phyloP scores from a whole-genome alignment of 2,113 vertebrate species.

The Willisornis vidua region DNA sequence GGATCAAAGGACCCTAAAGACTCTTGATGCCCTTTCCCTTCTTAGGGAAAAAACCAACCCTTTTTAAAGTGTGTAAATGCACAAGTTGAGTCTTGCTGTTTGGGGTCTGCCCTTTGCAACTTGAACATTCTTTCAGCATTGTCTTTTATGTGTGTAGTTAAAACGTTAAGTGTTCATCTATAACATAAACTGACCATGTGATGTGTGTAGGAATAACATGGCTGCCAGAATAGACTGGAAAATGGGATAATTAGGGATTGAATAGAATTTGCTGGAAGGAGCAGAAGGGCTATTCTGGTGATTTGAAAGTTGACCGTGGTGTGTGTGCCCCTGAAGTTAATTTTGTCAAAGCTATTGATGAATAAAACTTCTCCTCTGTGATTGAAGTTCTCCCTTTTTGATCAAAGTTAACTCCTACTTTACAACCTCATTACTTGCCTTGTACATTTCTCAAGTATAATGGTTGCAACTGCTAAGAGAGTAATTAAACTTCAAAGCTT shows the following conservation, averaged over 20 bases:
- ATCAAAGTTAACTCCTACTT: constrained; percentile 27
- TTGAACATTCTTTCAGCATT: neutral
- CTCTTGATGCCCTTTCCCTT: neutral
- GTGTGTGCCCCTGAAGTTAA: constrained; percentile 19
- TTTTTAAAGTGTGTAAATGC: neutral
- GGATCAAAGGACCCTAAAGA: neutral
- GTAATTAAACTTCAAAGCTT: constrained; percentile 54
- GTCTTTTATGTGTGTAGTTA: neutral
- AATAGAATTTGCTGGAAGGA: constrained; percentile 52
- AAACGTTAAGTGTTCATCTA: neutral
- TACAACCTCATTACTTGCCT: neutral
- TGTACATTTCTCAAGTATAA: neutral
- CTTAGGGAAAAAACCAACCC: neutral
- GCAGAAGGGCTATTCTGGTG: neutral
- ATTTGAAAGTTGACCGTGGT: constrained; percentile 46
- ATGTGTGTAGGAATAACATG: neutral
- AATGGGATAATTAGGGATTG: constrained; percentile 39
- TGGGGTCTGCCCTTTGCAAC: neutral
- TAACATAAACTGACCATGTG: neutral
- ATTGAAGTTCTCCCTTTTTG: neutral
- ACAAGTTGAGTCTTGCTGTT: neutral
- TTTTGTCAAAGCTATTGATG: constrained; percentile 39
- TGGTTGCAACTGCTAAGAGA: neutral
- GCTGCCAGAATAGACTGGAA: neutral
- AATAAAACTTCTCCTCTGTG: constrained; percentile 32